These are phyloP conservation scores for Orthosia gothica DNA, from an alignment of 2,888 invertebrate species.

Conservation along the genomic window DNA sequence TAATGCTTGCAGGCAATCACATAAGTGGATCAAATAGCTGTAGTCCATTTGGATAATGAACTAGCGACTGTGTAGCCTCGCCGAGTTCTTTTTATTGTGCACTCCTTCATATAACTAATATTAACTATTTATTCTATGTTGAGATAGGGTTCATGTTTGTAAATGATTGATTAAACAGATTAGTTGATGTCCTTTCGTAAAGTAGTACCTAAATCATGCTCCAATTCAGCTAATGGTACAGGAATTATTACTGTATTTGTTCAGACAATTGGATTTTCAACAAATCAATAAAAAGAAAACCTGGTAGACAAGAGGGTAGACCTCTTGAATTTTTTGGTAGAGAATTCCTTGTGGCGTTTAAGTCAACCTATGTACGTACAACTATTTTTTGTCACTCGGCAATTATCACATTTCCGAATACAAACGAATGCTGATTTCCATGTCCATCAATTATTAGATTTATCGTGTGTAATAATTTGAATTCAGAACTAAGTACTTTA, in stretches of 20 bases:
- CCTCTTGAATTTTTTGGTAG: too few relatives aligned
- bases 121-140: constrained; percentile 64
- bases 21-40: constrained; percentile 92
- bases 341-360: too few relatives aligned
- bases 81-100: constrained; percentile 84
- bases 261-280: background rate
- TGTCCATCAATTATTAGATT: too few relatives aligned
- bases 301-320: too few relatives aligned
- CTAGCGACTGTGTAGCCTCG: constrained; percentile 86
- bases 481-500: too few relatives aligned
- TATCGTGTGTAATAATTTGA: too few relatives aligned
- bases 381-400: too few relatives aligned
- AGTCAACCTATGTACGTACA: too few relatives aligned
- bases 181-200: constrained; percentile 18
- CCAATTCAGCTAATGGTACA: constrained; percentile 22
- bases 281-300: background rate
- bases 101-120: constrained; percentile 80
- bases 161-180: constrained; percentile 29
- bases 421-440: too few relatives aligned
- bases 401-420: too few relatives aligned
- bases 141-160: constrained; percentile 41
- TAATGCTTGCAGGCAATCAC: constrained; percentile 91
- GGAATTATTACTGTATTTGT: constrained; percentile 10
- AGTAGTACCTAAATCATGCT: constrained; percentile 12
- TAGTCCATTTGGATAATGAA: constrained; percentile 92